Percentiles rank a stretch among this genome's conserved stretches.
phyloP scores from a whole-genome alignment of 1,140 invertebrate species.

The Cotesia typhae region DNA sequence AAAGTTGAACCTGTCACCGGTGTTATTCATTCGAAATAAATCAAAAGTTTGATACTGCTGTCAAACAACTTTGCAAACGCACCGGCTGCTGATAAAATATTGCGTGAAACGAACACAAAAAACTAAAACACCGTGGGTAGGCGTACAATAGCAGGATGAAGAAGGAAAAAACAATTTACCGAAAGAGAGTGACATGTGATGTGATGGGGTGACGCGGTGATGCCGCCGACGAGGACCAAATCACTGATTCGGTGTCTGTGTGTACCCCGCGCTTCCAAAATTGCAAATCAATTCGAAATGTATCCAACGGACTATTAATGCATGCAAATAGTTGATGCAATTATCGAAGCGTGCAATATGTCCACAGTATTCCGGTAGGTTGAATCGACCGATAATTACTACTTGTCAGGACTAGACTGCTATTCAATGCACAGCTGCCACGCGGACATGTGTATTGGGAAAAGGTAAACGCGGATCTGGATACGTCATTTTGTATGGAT shows the following conservation, averaged over 20 bases:
- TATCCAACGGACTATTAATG: slow-evolving; percentile 21
- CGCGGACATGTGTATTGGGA: not conserved
- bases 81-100: slow-evolving; percentile 18
- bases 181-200: not conserved
- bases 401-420: not conserved
- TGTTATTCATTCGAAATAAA: slow-evolving; percentile 15
- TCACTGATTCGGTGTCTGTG: too few species aligned
- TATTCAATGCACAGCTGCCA: not conserved
- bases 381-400: slow-evolving; percentile 11
- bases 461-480: not conserved
- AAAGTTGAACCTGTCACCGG: slow-evolving; percentile 10
- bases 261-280: not conserved
- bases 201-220: not conserved
- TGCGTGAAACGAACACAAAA: slow-evolving; percentile 1
- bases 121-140: too few species aligned
- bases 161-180: slow-evolving; percentile 8
- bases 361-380: not conserved
- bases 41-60: slow-evolving; percentile 19
- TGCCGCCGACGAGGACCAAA: not conserved
- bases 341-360: slow-evolving; percentile 2
- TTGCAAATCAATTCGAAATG: slow-evolving; percentile 18
- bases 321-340: slow-evolving; percentile 18
- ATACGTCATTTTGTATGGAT: too few species aligned
- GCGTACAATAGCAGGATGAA: not conserved
- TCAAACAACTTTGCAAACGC: slow-evolving; percentile 16